Evolutionary conservation across 1,140 invertebrate genomes (phyloP).

Genomic region (Eurosta solidaginis): DNA sequence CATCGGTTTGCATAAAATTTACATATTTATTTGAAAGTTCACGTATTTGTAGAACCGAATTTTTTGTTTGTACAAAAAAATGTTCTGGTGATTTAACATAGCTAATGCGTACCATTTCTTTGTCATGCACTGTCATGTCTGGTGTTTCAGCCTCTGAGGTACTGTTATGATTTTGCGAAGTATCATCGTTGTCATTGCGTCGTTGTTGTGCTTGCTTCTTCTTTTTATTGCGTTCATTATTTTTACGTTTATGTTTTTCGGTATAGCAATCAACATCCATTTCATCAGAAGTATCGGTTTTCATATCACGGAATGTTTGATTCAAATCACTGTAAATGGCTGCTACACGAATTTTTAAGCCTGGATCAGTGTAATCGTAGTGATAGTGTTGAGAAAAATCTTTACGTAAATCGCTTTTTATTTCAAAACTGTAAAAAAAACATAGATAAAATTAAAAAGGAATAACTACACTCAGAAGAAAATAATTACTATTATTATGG

Average conservation of each 20-base stretch:
- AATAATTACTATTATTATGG: too few species aligned
- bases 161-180: neutral
- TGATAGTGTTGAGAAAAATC: neutral
- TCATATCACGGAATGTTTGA: neutral
- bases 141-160: neutral
- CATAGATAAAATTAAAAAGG: neutral
- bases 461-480: too few species aligned
- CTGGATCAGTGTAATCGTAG: slow-evolving; percentile 21
- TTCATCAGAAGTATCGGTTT: neutral
- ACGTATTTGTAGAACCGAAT: neutral
- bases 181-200: neutral
- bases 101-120: slow-evolving; percentile 1
- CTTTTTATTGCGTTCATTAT: neutral
- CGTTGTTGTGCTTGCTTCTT: neutral
- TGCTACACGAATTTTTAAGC: neutral
- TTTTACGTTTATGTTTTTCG: neutral
- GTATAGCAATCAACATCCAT: neutral
- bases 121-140: neutral
- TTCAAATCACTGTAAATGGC: neutral
- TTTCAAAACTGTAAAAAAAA: slow-evolving; percentile 25
- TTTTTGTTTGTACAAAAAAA: slow-evolving; percentile 34
- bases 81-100: slow-evolving; percentile 30
- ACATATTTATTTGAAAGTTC: slow-evolving; percentile 32
- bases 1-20: neutral
- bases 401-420: slow-evolving; percentile 4